phyloP scores from a whole-genome alignment of 1,140 invertebrate genomes.

The Matsumurasca onukii region DNA sequence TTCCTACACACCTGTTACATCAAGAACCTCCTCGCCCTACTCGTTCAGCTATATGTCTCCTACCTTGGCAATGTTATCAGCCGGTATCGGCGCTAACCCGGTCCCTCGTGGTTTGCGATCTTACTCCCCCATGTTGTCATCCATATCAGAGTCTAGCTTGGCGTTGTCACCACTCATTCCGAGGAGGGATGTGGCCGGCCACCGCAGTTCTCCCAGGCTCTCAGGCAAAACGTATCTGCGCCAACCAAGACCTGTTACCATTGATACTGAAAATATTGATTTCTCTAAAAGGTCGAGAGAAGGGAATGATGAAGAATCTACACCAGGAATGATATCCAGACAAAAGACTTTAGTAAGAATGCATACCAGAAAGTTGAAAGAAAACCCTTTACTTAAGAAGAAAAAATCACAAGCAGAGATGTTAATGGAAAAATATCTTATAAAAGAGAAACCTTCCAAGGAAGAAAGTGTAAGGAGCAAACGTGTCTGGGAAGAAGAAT shows the following conservation, averaged over 20 bases:
- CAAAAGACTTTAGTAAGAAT: conserved; percentile 70
- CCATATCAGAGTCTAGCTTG: conserved; percentile 57
- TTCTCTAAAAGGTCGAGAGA: conserved; percentile 48
- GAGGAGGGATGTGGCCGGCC: conserved; percentile 13
- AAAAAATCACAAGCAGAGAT: conserved; percentile 69
- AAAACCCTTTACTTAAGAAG: conserved; percentile 39
- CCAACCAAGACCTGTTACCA: conserved; percentile 60
- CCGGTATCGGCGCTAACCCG: conserved; percentile 19
- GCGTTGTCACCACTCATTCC: conserved; percentile 17
- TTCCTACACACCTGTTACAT: background rate
- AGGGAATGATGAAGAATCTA: conserved; percentile 43
- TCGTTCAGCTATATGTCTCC: conserved; percentile 29
- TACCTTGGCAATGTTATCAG: conserved; percentile 21
- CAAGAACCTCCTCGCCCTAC: conserved; percentile 4
- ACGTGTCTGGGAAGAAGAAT: conserved; percentile 31
- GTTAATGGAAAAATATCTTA: conserved; percentile 72
- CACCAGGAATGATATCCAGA: conserved; percentile 68
- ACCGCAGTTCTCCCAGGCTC: conserved; percentile 23
- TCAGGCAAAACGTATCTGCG: conserved; percentile 42
- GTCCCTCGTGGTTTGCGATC: conserved; percentile 19
- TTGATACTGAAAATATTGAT: conserved; percentile 81
- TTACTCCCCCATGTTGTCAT: conserved; percentile 28
- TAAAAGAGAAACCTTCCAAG: conserved; percentile 59
- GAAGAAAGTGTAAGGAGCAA: conserved; percentile 40
- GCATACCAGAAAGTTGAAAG: conserved; percentile 53